These are phyloP conservation scores for Ferrisia virgata DNA, from an alignment of 2,888 invertebrate species.

Conservation along the genomic window DNA sequence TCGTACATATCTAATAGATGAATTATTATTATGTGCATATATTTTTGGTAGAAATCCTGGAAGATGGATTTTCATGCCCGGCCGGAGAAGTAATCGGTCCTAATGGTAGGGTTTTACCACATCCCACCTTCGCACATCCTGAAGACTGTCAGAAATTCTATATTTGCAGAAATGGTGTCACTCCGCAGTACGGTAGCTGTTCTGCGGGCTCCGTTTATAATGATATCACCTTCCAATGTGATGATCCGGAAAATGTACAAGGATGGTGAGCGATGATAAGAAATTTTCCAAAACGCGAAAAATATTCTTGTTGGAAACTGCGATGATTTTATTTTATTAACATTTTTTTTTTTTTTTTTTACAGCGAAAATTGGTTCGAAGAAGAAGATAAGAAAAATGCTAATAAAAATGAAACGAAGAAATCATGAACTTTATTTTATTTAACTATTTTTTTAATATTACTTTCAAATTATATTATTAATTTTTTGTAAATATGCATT, in stretches of 20 bases:
- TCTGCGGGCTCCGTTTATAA: conserved; percentile 73
- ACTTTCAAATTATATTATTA: conserved; percentile 39
- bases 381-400: conserved; percentile 56
- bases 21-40: no score
- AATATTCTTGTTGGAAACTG: not conserved
- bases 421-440: conserved; percentile 19
- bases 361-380: conserved; percentile 68
- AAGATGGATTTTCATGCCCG: conserved; percentile 76
- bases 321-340: not conserved
- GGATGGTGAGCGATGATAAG: conserved; percentile 64
- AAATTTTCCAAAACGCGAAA: not conserved
- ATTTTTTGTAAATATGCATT: not conserved
- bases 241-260: conserved; percentile 70
- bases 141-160: conserved; percentile 80
- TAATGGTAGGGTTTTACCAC: conserved; percentile 67
- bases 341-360: conserved; percentile 52
- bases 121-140: conserved; percentile 75
- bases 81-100: conserved; percentile 66
- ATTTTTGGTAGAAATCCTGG: conserved; percentile 63
- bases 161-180: conserved; percentile 73
- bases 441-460: conserved; percentile 9
- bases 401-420: conserved; percentile 44
- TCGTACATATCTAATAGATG: not conserved
- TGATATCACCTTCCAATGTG: conserved; percentile 72
- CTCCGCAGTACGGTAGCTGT: conserved; percentile 73